Base-by-base conservation (phyloP, 2,888 invertebrate species). In the Heterodera filipjevi region DNA sequence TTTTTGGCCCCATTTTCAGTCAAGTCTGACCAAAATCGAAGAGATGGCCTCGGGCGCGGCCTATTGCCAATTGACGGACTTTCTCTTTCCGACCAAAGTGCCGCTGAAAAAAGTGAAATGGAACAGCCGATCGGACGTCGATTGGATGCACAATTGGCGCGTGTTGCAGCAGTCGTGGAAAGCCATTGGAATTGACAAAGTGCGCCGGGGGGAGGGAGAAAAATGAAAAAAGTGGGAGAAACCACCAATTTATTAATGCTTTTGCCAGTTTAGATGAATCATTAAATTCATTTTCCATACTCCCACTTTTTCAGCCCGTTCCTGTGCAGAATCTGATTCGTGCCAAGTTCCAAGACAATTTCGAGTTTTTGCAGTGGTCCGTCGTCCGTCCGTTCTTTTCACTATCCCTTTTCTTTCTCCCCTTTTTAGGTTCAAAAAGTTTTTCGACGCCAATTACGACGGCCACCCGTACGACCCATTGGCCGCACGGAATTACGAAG, bases 81-180 rank as follows among this genome's bases (percentile, higher is more conserved):
- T 97, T 95, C 92, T 99, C 76, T 99, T 99, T 91, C 94, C 95
- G 81, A 92, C 81, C 22, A 46, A 74, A 22, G 83, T 87, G 71
- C 81, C 77, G 19, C 79, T 88, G 66, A 83, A 82, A 73, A 86
- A 86, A 77, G 87, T 82, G 19, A 83, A 83, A 71, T 84, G 83
- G 83, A 83, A 83, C 66, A 80, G 78, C 66, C 70, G 81, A 3
- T 59, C 46, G 22, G 83, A 83, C 49, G 97, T 98, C 91, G 99
- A 99, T 91, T 97, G 95, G 90, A 97, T 99, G 92, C 95, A 96
- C 91, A 99, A 99, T 91, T 99, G 98, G 91, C 99, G 99, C 93
- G 93, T 96, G 87, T 92, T 99, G 84, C 98, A 99, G 92, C 95
- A 94, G 72, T 93, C 93, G 76, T 99, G 99, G 91, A 96, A 96